Conservation (phyloP, 2,113 vertebrate genomes). For the Amazona vittata region DNA sequence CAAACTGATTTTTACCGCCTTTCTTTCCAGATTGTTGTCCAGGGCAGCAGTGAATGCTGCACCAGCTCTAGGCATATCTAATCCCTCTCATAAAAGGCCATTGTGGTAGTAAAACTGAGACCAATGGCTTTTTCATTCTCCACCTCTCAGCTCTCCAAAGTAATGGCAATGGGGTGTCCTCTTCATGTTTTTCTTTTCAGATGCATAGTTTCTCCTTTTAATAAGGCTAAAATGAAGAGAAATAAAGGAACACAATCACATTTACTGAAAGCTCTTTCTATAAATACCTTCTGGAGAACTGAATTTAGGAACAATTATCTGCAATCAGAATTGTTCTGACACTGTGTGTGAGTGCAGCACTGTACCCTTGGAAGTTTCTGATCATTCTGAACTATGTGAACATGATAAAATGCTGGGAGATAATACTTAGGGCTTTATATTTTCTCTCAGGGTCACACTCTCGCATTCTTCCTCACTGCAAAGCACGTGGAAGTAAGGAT, state of each 20-base stretch:
- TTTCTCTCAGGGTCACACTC: not conserved
- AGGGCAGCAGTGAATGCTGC: slow-evolving; percentile 65
- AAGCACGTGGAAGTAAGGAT: not conserved
- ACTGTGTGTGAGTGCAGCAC: slow-evolving; percentile 14
- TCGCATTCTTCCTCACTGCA: not conserved
- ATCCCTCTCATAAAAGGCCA: slow-evolving; percentile 80
- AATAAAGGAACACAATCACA: slow-evolving; percentile 64
- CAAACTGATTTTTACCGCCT: slow-evolving; percentile 76
- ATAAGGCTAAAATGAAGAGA: slow-evolving; percentile 56
- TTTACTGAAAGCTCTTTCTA: slow-evolving; percentile 53
- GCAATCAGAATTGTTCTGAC: not conserved
- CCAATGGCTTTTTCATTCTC: slow-evolving; percentile 78
- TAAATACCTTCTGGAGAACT: slow-evolving; percentile 22
- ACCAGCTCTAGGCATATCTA: slow-evolving; percentile 75
- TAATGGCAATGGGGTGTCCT: slow-evolving; percentile 69
- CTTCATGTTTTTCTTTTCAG: slow-evolving; percentile 75
- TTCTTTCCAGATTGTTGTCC: slow-evolving; percentile 68
- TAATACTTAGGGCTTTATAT: not conserved
- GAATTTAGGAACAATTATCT: slow-evolving; percentile 45
- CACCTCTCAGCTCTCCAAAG: slow-evolving; percentile 71
- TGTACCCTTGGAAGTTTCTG: slow-evolving; percentile 23
- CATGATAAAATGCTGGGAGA: not conserved
- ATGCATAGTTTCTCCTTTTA: slow-evolving; percentile 71
- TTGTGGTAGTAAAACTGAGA: slow-evolving; percentile 80
- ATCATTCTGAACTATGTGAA: slow-evolving; percentile 2